Percentiles rank a stretch among this genome's conserved stretches.
Conservation (phyloP, 1,140 invertebrate species). For the Diploscapter pachys region DNA sequence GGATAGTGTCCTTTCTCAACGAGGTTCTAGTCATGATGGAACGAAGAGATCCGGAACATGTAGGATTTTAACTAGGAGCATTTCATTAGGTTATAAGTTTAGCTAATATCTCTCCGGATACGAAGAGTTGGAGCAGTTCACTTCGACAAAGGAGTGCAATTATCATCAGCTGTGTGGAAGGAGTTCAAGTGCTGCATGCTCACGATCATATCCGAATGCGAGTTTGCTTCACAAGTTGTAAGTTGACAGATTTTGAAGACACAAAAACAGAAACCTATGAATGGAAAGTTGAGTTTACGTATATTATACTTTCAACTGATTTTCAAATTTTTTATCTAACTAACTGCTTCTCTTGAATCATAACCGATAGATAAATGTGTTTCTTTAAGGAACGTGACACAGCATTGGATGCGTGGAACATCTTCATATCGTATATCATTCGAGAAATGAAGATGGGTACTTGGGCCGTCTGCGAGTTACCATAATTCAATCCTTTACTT, state of each 20-base stretch:
- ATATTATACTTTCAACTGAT: neutral
- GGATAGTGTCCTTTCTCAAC: slow-evolving; percentile 28
- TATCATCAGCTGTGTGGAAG: slow-evolving; percentile 29
- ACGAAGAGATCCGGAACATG: slow-evolving; percentile 18
- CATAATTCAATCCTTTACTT: no score
- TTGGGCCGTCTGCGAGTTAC: slow-evolving; percentile 5
- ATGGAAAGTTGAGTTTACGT: neutral
- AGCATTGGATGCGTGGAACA: slow-evolving; percentile 26
- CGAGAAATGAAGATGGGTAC: slow-evolving; percentile 34
- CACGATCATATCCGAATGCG: slow-evolving; percentile 20
- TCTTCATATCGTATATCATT: slow-evolving; percentile 35
- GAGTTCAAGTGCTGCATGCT: slow-evolving; percentile 29
- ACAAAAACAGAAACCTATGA: neutral
- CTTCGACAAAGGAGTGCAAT: slow-evolving; percentile 15
- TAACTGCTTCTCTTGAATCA: neutral
- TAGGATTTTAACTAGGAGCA: slow-evolving; percentile 1
- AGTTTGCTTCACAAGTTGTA: slow-evolving; percentile 23
- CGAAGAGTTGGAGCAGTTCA: slow-evolving; percentile 33
- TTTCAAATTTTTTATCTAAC: neutral
- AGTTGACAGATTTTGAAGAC: neutral
- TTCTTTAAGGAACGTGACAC: slow-evolving; percentile 31
- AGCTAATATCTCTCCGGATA: slow-evolving; percentile 29
- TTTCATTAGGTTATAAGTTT: slow-evolving; percentile 4
- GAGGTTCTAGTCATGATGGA: slow-evolving; percentile 26
- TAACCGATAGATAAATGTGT: neutral